Conservation (phyloP, 2,888 invertebrate genomes). For the Coenonympha glycerion region DNA sequence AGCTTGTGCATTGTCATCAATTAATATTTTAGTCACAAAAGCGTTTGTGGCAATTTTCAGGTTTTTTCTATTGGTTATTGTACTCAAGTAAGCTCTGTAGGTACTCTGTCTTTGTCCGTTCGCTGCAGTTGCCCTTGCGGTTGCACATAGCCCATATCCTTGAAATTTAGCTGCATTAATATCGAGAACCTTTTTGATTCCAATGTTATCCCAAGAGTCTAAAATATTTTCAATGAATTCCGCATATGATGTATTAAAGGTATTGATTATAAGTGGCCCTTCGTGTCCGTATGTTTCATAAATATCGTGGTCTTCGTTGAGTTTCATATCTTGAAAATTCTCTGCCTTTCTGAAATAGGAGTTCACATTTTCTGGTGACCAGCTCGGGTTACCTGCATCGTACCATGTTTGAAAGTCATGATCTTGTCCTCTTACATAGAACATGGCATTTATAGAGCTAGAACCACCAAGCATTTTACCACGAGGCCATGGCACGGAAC, state of each 20-base stretch:
- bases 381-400: conserved; percentile 68
- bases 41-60: conserved; percentile 61
- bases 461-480: conserved; percentile 79
- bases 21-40: conserved; percentile 64
- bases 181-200: conserved; percentile 49
- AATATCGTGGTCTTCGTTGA: conserved; percentile 33
- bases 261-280: conserved; percentile 64
- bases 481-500: conserved; percentile 67
- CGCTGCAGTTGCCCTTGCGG: conserved; percentile 58
- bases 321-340: conserved; percentile 49
- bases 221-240: conserved; percentile 42
- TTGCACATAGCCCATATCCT: conserved; percentile 36
- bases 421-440: conserved; percentile 71
- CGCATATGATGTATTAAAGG: conserved; percentile 57
- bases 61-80: conserved; percentile 40
- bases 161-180: conserved; percentile 55
- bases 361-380: conserved; percentile 68
- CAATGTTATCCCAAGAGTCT: conserved; percentile 59
- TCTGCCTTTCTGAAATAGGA: conserved; percentile 71
- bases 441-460: conserved; percentile 74
- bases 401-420: conserved; percentile 74
- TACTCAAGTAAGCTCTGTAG: conserved; percentile 62
- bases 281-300: conserved; percentile 48
- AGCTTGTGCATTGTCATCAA: conserved; percentile 46
- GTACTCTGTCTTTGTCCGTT: conserved; percentile 66